Percentiles rank a stretch among this genome's conserved stretches.
Conservation (phyloP, 2,113 vertebrate genomes). For the Xerus inauris region DNA sequence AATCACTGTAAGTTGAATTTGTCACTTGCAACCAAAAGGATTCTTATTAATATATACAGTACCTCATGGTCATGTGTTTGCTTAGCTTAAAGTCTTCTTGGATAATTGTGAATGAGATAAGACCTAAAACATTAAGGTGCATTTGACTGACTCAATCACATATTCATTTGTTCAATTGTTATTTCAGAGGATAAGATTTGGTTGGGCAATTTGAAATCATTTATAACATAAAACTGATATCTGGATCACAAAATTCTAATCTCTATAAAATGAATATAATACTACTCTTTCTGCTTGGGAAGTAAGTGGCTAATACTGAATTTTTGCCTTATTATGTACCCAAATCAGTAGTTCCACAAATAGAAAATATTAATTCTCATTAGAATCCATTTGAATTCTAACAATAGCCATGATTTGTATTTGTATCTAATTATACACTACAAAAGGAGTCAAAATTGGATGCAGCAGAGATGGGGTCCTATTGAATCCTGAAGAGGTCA, state of each 20-base stretch:
- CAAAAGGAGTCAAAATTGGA: conserved; percentile 16
- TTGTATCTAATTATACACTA: conserved; percentile 59
- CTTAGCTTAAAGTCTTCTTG: conserved; percentile 27
- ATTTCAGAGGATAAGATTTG: conserved; percentile 15
- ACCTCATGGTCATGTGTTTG: not conserved
- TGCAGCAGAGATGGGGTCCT: not conserved
- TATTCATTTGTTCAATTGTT: conserved; percentile 45
- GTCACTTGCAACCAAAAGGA: not conserved
- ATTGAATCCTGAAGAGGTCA: not conserved
- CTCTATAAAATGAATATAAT: conserved; percentile 9
- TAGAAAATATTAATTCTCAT: conserved; percentile 72
- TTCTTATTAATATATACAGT: conserved; percentile 20
- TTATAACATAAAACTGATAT: conserved; percentile 45
- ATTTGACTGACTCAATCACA: conserved; percentile 25
- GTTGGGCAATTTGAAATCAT: not conserved
- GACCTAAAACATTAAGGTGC: conserved; percentile 12
- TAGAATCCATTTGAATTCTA: conserved; percentile 64
- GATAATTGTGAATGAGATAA: conserved; percentile 57
- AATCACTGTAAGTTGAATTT: not conserved
- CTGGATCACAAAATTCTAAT: conserved; percentile 10
- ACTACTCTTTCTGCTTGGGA: conserved; percentile 44
- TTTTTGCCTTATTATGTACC: conserved; percentile 49
- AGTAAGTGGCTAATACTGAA: conserved; percentile 54
- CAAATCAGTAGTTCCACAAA: conserved; percentile 50
- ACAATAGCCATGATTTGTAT: conserved; percentile 64